Evolutionary conservation across 2,888 invertebrate genomes (phyloP), one percentile per base, ranked within the genome.

Genomic region (Agriopis marginaria): DNA sequence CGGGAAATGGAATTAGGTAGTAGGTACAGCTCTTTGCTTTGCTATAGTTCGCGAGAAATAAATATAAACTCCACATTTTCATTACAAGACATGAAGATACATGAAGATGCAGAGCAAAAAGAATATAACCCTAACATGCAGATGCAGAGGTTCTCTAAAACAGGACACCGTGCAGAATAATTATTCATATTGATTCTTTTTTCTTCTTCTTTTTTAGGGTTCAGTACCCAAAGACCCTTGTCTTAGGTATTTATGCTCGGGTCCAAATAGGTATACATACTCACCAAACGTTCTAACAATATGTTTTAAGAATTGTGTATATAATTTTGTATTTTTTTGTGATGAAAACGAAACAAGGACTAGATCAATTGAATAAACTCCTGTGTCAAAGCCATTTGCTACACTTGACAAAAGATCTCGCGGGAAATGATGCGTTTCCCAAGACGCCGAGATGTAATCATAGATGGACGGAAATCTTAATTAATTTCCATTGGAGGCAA

Each of bases 1-100:
- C 59, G n/a, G 64, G 60, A 66, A 66, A 59, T 60, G 17, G 17
- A 60, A 60, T 66, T 60, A 44, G 65, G 51, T 59, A 23, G 17
- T 51, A 14, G n/a, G 9, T 14, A 45, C 59, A 50, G 56, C 56
- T 56, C 49, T 50, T 12, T 58, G 32, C 12, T 32, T 32, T 45
- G n/a, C n/a, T 12, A 12, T 17, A 44, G 44, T 17, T 56, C 17
- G 8, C 45, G 12, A 32, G 11, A 3, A 45, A 5, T 14, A 4
- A 12, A 53, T 32, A 11, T 5, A 32, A 32, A 32, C 32, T 32
- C 32, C 32, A 32, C 5, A 32, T 32, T 53, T 32, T 32, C 23
- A 8, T 50, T 14, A 7, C 5, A 14, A 7, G 7, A 49, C 7
- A 14, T 49, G n/a, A n/a, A n/a, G n/a, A n/a, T n/a, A n/a, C 45